Percentiles rank a stretch among this genome's conserved stretches.
Evolutionary conservation across 1,140 invertebrate genomes (phyloP).

Genomic region (Macrocentrus cingulum): DNA sequence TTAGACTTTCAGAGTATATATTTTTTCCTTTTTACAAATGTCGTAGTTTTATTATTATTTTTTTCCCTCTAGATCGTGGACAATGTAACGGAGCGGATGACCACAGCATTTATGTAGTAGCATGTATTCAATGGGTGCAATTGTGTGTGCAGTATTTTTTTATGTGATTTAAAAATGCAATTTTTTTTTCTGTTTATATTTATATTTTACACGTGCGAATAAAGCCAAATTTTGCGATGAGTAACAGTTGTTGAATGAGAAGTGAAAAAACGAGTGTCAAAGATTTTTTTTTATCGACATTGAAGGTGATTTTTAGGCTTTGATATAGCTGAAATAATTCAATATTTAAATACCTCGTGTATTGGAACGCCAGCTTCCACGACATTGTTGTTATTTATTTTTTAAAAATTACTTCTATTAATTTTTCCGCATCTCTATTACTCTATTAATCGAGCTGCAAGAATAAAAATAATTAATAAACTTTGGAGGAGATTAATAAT

Average conservation of each 20-base stretch:
- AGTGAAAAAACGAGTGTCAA: neutral
- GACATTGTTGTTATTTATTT: too few species aligned
- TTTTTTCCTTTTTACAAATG: constrained; percentile 29
- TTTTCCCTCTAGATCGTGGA: constrained; percentile 21
- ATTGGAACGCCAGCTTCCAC: too few species aligned
- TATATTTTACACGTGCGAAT: constrained; percentile 28
- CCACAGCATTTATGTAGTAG: constrained; percentile 20
- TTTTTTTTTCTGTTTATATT: neutral
- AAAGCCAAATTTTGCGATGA: constrained; percentile 22
- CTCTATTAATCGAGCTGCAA: too few species aligned
- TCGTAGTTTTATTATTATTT: constrained; percentile 14
- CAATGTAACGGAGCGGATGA: constrained; percentile 16
- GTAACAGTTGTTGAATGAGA: neutral
- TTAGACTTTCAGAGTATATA: constrained; percentile 28
- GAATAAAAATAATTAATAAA: too few species aligned
- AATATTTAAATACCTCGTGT: too few species aligned
- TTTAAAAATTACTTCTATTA: too few species aligned
- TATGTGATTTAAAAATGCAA: constrained; percentile 24
- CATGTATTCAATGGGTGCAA: constrained; percentile 30
- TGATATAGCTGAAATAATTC: too few species aligned
- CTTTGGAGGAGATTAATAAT: too few species aligned
- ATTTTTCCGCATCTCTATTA: too few species aligned
- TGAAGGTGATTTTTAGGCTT: too few species aligned
- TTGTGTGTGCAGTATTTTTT: constrained; percentile 23
- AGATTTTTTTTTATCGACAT: too few species aligned